phyloP scores from a whole-genome alignment of 92 coral and sea anemone species.

The Palythoa caribaeorum region DNA sequence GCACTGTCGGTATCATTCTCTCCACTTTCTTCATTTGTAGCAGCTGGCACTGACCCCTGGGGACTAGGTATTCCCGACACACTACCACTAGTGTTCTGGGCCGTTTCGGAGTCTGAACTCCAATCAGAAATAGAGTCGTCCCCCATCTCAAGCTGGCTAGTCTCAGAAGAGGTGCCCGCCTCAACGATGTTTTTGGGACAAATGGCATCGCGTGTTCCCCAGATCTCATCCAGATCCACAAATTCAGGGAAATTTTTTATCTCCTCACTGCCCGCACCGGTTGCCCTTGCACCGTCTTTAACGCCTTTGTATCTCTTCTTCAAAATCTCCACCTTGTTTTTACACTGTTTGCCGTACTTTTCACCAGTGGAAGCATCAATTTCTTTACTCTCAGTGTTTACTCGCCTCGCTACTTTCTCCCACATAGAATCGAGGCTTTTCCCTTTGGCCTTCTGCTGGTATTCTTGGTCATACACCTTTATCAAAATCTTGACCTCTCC shows the following conservation, averaged over 20 bases:
- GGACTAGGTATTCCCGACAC: slow-evolving; percentile 2
- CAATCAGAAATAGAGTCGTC: slow-evolving; percentile 25
- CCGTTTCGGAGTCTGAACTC: slow-evolving; percentile 10
- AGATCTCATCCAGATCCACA: slow-evolving; percentile 24
- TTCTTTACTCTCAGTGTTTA: slow-evolving; percentile 28
- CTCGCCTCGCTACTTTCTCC: slow-evolving; percentile 8
- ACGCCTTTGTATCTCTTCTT: slow-evolving; percentile 40
- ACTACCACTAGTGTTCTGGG: slow-evolving; percentile 33
- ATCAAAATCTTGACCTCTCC: slow-evolving; percentile 31
- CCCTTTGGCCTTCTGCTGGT: slow-evolving; percentile 21
- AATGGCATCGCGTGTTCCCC: slow-evolving; percentile 43
- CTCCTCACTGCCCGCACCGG: no score
- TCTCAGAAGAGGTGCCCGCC: slow-evolving; percentile 32
- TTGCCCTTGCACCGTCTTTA: slow-evolving; percentile 29
- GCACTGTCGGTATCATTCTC: background rate
- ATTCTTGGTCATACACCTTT: slow-evolving; percentile 22
- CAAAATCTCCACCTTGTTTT: slow-evolving; percentile 39
- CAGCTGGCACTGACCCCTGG: background rate
- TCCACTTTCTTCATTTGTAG: background rate
- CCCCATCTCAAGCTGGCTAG: slow-evolving; percentile 23
- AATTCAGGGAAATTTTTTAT: slow-evolving; percentile 37
- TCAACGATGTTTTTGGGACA: slow-evolving; percentile 31
- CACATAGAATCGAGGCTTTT: slow-evolving; percentile 43
- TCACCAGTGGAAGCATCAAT: slow-evolving; percentile 16
- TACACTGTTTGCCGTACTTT: slow-evolving; percentile 27